Base-by-base conservation (phyloP, 2,888 invertebrate species). In the Dynastes maya region DNA sequence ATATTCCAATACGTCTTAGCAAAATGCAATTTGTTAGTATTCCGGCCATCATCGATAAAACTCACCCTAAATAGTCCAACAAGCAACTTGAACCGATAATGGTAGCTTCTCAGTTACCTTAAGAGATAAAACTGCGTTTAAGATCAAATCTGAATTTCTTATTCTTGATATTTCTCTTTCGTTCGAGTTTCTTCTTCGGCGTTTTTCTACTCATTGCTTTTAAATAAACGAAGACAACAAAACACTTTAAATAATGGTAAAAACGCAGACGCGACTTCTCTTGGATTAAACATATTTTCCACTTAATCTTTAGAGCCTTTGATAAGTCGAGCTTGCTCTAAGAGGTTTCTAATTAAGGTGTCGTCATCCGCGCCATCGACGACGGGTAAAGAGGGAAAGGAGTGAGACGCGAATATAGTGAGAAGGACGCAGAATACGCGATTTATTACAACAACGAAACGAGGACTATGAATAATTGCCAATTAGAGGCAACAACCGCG, bases 321-420 rank as follows among this genome's bases (percentile, higher is more conserved):
- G 68, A 68, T 68, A 68, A 68, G 27, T 68, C 68, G 68, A 68
- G 68, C 68, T 68, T 68, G n/a, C 68, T 29, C 68, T 68, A 68
- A 68, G 68, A 68, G 68, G 68, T 68, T 68, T 68, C 68, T 68
- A 68, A 68, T 68, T 68, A 68, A 68, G 68, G 68, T 68, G 51
- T 51, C 51, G 51, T 51, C 51, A 68, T 68, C 68, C 63, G 29
- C 63, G 29, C 63, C 63, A 29, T 16, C 22, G 27, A 22, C 55
- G n/a, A 58, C 27, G 22, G 51, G 27, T 27, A 51, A 29, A 51
- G 65, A 11, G 29, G 51, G 29, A 68, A 45, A 51, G 29, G 51
- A 49, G 45, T 13, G 45, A 40, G 8, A 68, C 32, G 16, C 27
- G 16, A 68, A 68, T 27, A 51, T n/a, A 27, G 9, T 5, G 55